Evolutionary conservation across 2,797 vertebrate species (phyloP).

Genomic region (Somateria mollissima): DNA sequence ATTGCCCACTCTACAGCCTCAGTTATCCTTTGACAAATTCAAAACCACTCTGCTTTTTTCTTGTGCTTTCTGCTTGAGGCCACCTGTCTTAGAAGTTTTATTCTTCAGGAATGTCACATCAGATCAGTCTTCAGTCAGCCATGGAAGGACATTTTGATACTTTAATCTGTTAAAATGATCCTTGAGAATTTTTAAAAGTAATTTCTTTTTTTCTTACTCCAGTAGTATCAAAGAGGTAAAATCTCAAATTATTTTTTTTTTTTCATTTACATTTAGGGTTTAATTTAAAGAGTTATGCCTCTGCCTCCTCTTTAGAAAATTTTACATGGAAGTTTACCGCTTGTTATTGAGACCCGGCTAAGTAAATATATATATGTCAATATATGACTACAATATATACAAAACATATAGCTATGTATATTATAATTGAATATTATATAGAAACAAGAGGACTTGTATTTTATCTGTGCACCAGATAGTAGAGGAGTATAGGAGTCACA

Average conservation of each 20-base stretch:
- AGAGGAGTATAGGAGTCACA: background rate
- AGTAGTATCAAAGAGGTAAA: background rate
- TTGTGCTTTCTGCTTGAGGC: conserved; percentile 5
- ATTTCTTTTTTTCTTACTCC: background rate
- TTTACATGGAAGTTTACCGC: background rate
- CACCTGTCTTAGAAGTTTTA: background rate
- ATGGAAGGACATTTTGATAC: background rate
- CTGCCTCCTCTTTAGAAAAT: background rate
- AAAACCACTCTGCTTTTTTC: background rate
- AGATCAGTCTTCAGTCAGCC: background rate
- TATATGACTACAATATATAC: background rate
- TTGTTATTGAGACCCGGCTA: background rate
- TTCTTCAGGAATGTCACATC: background rate
- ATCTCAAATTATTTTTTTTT: too few species aligned
- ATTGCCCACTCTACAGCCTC: background rate
- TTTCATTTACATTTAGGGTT: background rate
- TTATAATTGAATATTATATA: background rate
- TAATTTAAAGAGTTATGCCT: background rate
- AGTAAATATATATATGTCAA: background rate
- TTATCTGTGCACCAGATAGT: background rate
- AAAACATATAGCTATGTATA: background rate
- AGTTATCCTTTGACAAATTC: background rate
- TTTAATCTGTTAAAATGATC: background rate
- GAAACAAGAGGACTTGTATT: background rate
- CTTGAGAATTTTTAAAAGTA: background rate